A percentile compares a stretch with the other conserved stretches of the same genome.
These are phyloP conservation scores for Ceyx cyanopectus DNA, from an alignment of 2,113 vertebrate species.

Conservation along the genomic window DNA sequence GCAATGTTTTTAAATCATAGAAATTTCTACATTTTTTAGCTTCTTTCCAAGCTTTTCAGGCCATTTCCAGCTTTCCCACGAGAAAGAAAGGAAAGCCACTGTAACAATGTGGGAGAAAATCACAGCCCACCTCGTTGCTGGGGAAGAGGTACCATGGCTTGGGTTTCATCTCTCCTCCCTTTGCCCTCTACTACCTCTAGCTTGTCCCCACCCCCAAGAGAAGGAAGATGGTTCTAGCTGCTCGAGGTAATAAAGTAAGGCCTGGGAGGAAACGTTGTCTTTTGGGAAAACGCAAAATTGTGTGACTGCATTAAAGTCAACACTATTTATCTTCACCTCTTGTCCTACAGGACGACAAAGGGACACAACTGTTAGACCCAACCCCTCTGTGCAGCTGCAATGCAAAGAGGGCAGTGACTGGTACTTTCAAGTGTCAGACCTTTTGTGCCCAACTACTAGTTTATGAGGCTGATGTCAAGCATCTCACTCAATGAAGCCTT, in stretches of 20 bases:
- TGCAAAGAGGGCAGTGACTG: slow-evolving; percentile 87
- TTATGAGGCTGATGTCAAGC: slow-evolving; percentile 99
- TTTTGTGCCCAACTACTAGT: slow-evolving; percentile 96
- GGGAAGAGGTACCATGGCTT: slow-evolving; percentile 8
- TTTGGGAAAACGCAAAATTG: slow-evolving; percentile 79
- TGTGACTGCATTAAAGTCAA: slow-evolving; percentile 82
- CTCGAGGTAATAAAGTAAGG: slow-evolving; percentile 34
- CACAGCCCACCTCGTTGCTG: not conserved
- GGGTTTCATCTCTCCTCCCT: not conserved
- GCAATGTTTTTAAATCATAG: not conserved
- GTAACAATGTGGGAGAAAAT: slow-evolving; percentile 53
- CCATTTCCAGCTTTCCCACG: slow-evolving; percentile 55
- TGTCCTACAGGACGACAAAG: slow-evolving; percentile 78
- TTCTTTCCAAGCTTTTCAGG: slow-evolving; percentile 6
- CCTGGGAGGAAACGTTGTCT: slow-evolving; percentile 81
- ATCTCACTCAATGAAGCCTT: slow-evolving; percentile 97
- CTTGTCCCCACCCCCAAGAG: not conserved
- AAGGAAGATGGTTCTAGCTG: slow-evolving; percentile 52
- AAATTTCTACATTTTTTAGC: not conserved
- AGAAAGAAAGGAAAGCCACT: slow-evolving; percentile 65
- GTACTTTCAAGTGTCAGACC: slow-evolving; percentile 96
- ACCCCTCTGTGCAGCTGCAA: slow-evolving; percentile 83
- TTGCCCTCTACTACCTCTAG: not conserved
- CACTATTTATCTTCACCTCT: slow-evolving; percentile 88
- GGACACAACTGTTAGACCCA: slow-evolving; percentile 82